Conservation (phyloP, 2,113 vertebrate species). For the Echinops telfairi region DNA sequence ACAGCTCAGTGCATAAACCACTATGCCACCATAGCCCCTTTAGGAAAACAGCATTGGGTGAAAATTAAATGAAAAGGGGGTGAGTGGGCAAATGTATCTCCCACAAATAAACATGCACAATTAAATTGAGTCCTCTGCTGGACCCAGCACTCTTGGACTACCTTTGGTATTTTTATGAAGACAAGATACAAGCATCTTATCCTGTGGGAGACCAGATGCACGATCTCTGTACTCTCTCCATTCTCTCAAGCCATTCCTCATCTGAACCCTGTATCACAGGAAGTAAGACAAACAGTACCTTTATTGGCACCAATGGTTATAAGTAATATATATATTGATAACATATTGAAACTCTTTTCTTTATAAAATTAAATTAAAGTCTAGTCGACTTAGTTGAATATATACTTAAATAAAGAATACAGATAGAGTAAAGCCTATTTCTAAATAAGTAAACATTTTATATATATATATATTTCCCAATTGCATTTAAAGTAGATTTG, state of each 20-base stretch:
- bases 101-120: background rate
- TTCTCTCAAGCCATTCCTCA: background rate
- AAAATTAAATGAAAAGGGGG: background rate
- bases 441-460: no score
- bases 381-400: background rate
- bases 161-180: background rate
- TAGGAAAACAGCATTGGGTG: background rate
- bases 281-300: background rate
- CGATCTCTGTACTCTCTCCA: background rate
- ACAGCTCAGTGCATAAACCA: no score
- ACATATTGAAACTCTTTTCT: background rate
- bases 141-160: background rate
- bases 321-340: background rate
- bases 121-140: background rate
- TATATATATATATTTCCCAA: no score
- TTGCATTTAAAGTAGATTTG: no score
- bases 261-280: background rate
- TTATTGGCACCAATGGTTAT: background rate
- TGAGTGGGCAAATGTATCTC: background rate
- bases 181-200: accelerated
- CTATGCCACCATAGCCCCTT: no score
- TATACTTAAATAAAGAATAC: background rate
- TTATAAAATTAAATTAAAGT: conserved; percentile 48
- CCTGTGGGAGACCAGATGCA: accelerated
- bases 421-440: background rate